These are phyloP conservation scores for Palaemon carinicauda DNA, from an alignment of 1,140 invertebrate genomes.

Conservation along the genomic window DNA sequence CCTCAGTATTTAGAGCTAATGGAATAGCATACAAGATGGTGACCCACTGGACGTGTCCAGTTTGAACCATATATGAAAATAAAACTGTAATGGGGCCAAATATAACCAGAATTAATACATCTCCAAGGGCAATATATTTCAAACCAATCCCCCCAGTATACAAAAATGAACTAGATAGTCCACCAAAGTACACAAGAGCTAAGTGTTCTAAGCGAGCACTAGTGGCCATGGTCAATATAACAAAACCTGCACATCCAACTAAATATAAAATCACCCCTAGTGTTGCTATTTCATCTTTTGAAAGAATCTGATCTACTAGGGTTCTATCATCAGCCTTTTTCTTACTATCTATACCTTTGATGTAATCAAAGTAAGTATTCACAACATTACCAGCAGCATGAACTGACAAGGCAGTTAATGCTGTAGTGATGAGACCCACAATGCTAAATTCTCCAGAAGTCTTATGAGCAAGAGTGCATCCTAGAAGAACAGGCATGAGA, in stretches of 20 bases:
- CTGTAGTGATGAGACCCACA: constrained; percentile 71
- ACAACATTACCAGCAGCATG: constrained; percentile 97
- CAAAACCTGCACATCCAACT: constrained; percentile 87
- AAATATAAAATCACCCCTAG: constrained; percentile 87
- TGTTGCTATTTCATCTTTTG: constrained; percentile 84
- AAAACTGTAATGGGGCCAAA: constrained; percentile 95
- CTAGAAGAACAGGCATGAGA: constrained; percentile 86
- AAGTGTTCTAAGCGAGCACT: constrained; percentile 93
- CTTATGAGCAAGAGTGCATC: constrained; percentile 86
- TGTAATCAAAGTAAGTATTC: constrained; percentile 94
- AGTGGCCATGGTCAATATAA: constrained; percentile 79
- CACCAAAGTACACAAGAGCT: constrained; percentile 93
- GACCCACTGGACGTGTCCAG: constrained; percentile 83
- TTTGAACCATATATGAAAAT: constrained; percentile 92
- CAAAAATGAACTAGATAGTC: constrained; percentile 92
- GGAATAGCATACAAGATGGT: constrained; percentile 93
- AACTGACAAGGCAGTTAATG: constrained; percentile 86
- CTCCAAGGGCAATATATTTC: constrained; percentile 92
- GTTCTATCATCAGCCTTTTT: constrained; percentile 88
- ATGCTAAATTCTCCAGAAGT: constrained; percentile 76
- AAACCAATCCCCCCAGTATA: constrained; percentile 91
- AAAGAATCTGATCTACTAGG: constrained; percentile 87
- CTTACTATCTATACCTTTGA: constrained; percentile 89
- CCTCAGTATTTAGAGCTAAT: constrained; percentile 91
- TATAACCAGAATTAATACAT: constrained; percentile 87